phyloP scores from a whole-genome alignment of 2,888 invertebrate genomes.

The Diadegma fenestrale region DNA sequence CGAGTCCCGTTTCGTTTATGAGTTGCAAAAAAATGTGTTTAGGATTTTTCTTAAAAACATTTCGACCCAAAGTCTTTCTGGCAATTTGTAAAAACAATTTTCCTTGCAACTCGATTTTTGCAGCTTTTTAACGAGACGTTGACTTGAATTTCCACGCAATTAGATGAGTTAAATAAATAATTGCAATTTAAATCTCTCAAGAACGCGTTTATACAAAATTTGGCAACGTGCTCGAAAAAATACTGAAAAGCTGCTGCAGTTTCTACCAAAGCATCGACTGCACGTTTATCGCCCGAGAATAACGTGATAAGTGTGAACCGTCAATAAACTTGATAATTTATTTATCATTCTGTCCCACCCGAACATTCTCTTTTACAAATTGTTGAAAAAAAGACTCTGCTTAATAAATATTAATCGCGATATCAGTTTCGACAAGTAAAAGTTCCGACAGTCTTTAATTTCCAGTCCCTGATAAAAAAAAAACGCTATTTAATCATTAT shows the following conservation, averaged over 20 bases:
- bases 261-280: not conserved
- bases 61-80: too few species aligned
- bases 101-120: too few species aligned
- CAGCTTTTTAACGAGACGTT: too few species aligned
- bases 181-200: too few species aligned
- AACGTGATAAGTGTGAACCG: not conserved
- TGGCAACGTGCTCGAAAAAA: too few species aligned
- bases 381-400: not conserved
- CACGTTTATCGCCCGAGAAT: not conserved
- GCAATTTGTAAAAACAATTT: too few species aligned
- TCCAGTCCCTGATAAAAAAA: slow-evolving; percentile 2
- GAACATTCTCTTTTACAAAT: not conserved
- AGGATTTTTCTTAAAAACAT: too few species aligned
- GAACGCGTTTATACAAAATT: too few species aligned
- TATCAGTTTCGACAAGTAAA: not conserved
- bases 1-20: too few species aligned
- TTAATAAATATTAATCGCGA: slow-evolving; percentile 3
- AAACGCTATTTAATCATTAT: slow-evolving; percentile 19
- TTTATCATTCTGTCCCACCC: not conserved
- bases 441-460: not conserved
- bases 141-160: too few species aligned
- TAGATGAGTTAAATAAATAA: too few species aligned
- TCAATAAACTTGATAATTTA: not conserved
- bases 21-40: too few species aligned
- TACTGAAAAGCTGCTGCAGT: slow-evolving; percentile 21